Evolutionary conservation across 2,888 invertebrate genomes (phyloP).

Genomic region (Octodonta nipae): DNA sequence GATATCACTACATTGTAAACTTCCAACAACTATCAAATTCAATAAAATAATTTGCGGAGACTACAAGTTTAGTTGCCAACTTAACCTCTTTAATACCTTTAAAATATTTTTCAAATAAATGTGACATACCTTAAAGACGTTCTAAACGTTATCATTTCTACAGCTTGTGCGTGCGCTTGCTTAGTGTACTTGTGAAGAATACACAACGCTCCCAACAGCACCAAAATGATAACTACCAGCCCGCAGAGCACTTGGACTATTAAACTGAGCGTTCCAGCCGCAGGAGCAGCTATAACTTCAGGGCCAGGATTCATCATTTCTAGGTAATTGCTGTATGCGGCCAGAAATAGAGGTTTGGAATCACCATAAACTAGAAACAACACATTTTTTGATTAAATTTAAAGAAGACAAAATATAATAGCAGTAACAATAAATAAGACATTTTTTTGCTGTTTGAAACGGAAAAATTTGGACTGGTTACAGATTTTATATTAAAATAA

Average conservation of each 20-base stretch:
- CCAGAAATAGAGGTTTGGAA: conserved; percentile 35
- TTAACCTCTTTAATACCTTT: too few relatives aligned
- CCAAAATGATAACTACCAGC: conserved; percentile 46
- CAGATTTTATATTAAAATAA: too few relatives aligned
- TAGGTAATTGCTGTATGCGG: conserved; percentile 65
- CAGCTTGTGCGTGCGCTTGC: conserved; percentile 50
- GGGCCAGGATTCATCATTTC: conserved; percentile 60
- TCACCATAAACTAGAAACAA: conserved; percentile 37
- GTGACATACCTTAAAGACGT: conserved; percentile 53
- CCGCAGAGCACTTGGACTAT: conserved; percentile 56
- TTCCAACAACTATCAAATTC: too few relatives aligned
- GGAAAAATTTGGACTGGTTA: too few relatives aligned
- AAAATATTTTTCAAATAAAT: conserved; percentile 3
- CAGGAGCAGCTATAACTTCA: conserved; percentile 33
- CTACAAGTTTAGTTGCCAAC: too few relatives aligned
- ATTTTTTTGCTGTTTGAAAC: too few relatives aligned
- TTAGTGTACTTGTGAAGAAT: conserved; percentile 52
- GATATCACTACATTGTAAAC: too few relatives aligned
- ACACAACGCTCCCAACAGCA: conserved; percentile 49
- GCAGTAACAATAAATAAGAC: too few relatives aligned
- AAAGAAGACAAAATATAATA: too few relatives aligned
- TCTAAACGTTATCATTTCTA: conserved; percentile 53
- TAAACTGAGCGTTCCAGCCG: conserved; percentile 41
- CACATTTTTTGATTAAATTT: too few relatives aligned
- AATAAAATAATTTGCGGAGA: neutral